Percentiles rank a stretch among this genome's conserved stretches.
Conservation (phyloP, 2,888 invertebrate genomes). For the Lasioglossum lativentre region DNA sequence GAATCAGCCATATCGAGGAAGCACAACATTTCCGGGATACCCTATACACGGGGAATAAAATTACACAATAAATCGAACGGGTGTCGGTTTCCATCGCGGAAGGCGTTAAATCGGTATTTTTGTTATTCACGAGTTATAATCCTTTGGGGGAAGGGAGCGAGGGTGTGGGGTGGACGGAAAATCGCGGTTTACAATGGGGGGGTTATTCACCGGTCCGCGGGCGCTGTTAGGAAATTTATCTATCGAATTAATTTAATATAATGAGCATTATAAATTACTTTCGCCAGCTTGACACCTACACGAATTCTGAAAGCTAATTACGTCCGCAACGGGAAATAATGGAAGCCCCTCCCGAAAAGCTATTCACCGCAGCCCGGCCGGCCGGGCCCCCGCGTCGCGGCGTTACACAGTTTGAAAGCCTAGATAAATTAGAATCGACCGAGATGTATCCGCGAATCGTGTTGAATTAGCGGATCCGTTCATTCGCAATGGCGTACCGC, state of each 20-base stretch:
- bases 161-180: not conserved
- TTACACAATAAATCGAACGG: not conserved
- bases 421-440: constrained; percentile 62
- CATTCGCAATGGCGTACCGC: not conserved
- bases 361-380: constrained; percentile 2
- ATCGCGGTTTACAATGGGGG: constrained; percentile 21
- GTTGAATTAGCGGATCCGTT: constrained; percentile 44
- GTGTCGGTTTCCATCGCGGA: not conserved
- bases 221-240: constrained; percentile 40
- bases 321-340: constrained; percentile 33
- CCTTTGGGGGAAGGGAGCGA: not conserved
- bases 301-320: constrained; percentile 55
- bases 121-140: constrained; percentile 38
- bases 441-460: constrained; percentile 28
- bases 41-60: not conserved
- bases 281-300: constrained; percentile 43
- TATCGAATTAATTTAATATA: constrained; percentile 51
- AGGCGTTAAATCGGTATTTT: constrained; percentile 41
- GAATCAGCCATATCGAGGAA: too few relatives aligned
- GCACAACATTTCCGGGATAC: too few relatives aligned
- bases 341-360: constrained; percentile 18
- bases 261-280: constrained; percentile 53
- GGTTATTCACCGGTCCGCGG: constrained; percentile 32
- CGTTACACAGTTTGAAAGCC: constrained; percentile 3
- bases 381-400: not conserved